Base-by-base conservation (phyloP, 1,140 invertebrate genomes). In the Calliopsis andreniformis region DNA sequence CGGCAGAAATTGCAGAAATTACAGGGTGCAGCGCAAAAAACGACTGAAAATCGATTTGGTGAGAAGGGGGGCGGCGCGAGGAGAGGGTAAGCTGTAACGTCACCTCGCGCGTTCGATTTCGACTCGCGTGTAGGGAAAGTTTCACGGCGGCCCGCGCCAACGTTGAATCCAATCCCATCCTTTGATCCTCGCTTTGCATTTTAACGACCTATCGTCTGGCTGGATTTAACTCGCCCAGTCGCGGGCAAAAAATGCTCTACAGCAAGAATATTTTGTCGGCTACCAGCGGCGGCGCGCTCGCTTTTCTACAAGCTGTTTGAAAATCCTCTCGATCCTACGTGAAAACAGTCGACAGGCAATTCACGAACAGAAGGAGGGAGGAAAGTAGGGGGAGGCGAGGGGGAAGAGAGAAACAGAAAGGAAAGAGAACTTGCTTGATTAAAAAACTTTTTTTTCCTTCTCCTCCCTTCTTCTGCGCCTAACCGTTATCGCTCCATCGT, bases 141-240 rank as follows among this genome's bases (percentile, higher is more conserved):
- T 83, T 72, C 43, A 23, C 62, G 42, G 42, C 45, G 62, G 59
- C 35, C 35, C 64, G 23, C 23, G 32, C 20, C 30, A 23, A 23
- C 58, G 32, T 30, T 32, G 53, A 63, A 83, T 81, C 63, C 80
- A 83, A 83, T 83, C 69, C 47, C 68, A 68, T 81, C 67, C 83
- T 85, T 85, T 86, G 84, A 85, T 83, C 80, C 80, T 49, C 70
- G 67, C 80, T 86, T 83, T 86, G 84, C 80, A 86, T 85, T 86
- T 84, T 86, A 85, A 86, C 80, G 78, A 86, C 63, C 47, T 49
- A 80, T 84, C 76, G 80, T 83, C 59, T 62, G 70, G 75, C 51
- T 28, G 45, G 67, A 53, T 81, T 68, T 63, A 72, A 71, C 67
- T 70, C 71, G 53, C 28, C 20, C 18, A 18, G 49, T 55, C 30